These are phyloP conservation scores for Caenorhabditis panamensis DNA, from an alignment of 2,888 invertebrate genomes.

Conservation along the genomic window DNA sequence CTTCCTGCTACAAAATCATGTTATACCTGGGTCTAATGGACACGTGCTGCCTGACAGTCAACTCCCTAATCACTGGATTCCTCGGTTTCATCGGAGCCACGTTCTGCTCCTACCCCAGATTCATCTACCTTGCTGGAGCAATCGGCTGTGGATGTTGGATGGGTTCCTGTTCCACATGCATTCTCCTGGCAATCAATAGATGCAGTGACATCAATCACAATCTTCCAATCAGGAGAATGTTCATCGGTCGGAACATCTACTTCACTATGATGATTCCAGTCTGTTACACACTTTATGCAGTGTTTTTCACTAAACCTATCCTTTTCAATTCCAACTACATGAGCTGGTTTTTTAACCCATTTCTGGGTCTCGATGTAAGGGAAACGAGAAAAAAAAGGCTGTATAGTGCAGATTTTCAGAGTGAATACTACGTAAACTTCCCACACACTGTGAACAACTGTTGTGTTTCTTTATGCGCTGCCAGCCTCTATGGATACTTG, in stretches of 20 bases:
- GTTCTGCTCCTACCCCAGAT: constrained; percentile 47
- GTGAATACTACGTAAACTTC: constrained; percentile 38
- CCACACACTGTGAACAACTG: constrained; percentile 66
- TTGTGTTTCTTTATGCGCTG: constrained; percentile 53
- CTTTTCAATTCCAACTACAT: constrained; percentile 46
- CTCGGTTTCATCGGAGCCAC: constrained; percentile 56
- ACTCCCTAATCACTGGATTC: constrained; percentile 54
- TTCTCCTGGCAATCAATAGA: constrained; percentile 52
- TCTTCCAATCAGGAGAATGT: constrained; percentile 31
- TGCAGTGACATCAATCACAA: constrained; percentile 55
- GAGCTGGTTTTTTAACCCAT: constrained; percentile 62
- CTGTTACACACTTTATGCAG: constrained; percentile 27
- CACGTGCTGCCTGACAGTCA: constrained; percentile 34
- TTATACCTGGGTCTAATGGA: constrained; percentile 50
- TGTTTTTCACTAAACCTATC: constrained; percentile 52
- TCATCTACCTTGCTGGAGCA: constrained; percentile 38
- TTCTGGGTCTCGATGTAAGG: constrained; percentile 30
- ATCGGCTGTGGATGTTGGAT: constrained; percentile 58
- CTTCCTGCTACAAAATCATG: constrained; percentile 62
- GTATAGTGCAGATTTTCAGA: constrained; percentile 11
- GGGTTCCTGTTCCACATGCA: constrained; percentile 58
- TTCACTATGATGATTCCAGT: constrained; percentile 28
- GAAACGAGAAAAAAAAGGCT: background rate
- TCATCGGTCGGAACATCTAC: constrained; percentile 47
- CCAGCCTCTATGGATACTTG: constrained; percentile 55